A percentile compares a stretch with the other conserved stretches of the same genome.
Evolutionary conservation across 2,888 invertebrate genomes (phyloP).

Genomic region (Galerucella pusilla): DNA sequence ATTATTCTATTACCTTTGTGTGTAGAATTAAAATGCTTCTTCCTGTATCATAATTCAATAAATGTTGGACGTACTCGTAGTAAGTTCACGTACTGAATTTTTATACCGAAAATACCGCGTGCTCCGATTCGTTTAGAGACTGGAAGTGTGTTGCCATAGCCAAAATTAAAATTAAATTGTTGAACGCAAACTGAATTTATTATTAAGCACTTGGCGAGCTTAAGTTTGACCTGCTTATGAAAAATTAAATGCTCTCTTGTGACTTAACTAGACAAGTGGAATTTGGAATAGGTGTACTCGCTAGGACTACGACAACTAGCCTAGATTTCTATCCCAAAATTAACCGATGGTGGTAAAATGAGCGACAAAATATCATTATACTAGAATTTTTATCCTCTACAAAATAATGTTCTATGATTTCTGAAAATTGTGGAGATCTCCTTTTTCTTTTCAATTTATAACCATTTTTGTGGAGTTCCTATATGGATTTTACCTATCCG

Average conservation of each 20-base stretch:
- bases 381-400: no score
- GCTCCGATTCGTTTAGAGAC: conserved; percentile 25
- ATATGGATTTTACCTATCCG: no score
- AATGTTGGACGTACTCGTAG: conserved; percentile 3
- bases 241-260: conserved; percentile 14
- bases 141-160: conserved; percentile 26
- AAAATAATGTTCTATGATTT: no score
- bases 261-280: conserved; percentile 2
- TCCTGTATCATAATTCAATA: conserved; percentile 12
- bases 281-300: background rate
- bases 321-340: no score
- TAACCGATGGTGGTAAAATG: no score
- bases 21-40: background rate
- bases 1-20: background rate
- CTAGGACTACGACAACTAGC: no score
- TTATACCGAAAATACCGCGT: conserved; percentile 29
- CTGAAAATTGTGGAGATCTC: no score
- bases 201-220: background rate
- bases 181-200: conserved; percentile 26
- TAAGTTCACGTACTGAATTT: conserved; percentile 30
- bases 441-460: no score
- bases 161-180: conserved; percentile 32
- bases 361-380: no score
- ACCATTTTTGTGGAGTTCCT: no score
- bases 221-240: conserved; percentile 28